Evolutionary conservation across 2,113 vertebrate species (phyloP).

Genomic region (Platanista minor): DNA sequence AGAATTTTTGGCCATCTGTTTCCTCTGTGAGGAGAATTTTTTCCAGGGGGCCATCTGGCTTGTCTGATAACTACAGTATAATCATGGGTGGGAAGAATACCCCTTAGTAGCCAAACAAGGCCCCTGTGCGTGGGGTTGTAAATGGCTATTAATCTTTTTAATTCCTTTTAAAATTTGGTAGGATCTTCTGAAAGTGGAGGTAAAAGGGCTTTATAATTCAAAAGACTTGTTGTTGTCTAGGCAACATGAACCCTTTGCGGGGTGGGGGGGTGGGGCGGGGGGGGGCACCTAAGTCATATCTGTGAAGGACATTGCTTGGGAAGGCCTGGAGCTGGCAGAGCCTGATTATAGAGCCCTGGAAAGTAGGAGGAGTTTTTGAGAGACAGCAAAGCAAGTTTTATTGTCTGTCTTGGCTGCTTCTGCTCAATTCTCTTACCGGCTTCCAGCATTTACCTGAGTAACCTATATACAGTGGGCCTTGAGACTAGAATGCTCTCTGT

Average conservation of each 20-base stretch:
- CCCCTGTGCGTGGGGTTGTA: neutral
- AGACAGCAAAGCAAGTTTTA: neutral
- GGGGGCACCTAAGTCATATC: neutral
- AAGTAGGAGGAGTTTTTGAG: neutral
- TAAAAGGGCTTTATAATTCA: neutral
- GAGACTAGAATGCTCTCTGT: neutral
- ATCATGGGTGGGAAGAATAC: neutral
- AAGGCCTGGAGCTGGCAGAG: neutral
- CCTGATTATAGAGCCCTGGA: neutral
- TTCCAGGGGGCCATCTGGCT: neutral
- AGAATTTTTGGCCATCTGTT: neutral
- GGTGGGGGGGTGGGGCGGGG: rapidly evolving
- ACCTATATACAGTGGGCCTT: neutral
- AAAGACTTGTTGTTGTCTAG: neutral
- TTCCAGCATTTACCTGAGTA: neutral
- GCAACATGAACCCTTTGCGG: neutral
- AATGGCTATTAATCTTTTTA: neutral
- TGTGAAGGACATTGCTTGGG: neutral
- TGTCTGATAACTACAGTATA: neutral
- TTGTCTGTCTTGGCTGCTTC: neutral
- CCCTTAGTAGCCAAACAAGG: neutral
- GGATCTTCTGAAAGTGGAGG: neutral
- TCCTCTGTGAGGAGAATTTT: neutral
- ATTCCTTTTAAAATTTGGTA: neutral
- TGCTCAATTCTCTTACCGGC: neutral